Evolutionary conservation across 2,113 vertebrate genomes (phyloP).

Genomic region (Neotoma lepida): DNA sequence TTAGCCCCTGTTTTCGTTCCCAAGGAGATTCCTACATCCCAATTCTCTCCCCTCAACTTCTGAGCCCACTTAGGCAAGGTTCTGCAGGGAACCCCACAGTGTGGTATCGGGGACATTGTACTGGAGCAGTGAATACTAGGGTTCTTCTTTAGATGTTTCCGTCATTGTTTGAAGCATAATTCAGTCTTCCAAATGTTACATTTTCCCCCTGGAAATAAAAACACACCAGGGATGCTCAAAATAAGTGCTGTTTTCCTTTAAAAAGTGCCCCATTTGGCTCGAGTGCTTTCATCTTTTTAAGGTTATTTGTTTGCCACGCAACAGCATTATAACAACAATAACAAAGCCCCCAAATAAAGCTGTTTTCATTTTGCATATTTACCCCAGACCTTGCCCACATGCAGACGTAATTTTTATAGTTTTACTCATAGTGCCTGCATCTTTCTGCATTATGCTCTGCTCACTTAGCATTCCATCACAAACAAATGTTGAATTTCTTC

Average conservation of each 20-base stretch:
- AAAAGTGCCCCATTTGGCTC: neutral
- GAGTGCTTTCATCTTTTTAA: slow-evolving; percentile 51
- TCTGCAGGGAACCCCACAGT: neutral
- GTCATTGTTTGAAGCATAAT: neutral
- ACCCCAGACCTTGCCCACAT: slow-evolving; percentile 28
- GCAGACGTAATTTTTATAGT: slow-evolving; percentile 33
- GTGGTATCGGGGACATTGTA: neutral
- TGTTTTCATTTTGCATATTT: slow-evolving; percentile 63
- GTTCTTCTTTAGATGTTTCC: neutral
- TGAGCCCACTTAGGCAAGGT: rapidly evolving
- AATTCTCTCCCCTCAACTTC: neutral
- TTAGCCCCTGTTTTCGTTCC: neutral
- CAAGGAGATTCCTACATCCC: neutral
- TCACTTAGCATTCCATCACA: neutral
- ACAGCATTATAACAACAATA: slow-evolving; percentile 50
- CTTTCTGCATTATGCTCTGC: slow-evolving; percentile 37
- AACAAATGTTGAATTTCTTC: slow-evolving; percentile 53
- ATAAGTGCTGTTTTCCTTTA: neutral
- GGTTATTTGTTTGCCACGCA: slow-evolving; percentile 23
- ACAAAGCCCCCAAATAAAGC: slow-evolving; percentile 61
- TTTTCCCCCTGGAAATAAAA: slow-evolving; percentile 31
- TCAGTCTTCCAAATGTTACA: neutral
- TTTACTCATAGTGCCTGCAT: neutral
- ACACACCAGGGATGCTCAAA: neutral
- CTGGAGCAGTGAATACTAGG: neutral